Base-by-base conservation (phyloP, 2,888 invertebrate species). In the Ormyrus labotus region DNA sequence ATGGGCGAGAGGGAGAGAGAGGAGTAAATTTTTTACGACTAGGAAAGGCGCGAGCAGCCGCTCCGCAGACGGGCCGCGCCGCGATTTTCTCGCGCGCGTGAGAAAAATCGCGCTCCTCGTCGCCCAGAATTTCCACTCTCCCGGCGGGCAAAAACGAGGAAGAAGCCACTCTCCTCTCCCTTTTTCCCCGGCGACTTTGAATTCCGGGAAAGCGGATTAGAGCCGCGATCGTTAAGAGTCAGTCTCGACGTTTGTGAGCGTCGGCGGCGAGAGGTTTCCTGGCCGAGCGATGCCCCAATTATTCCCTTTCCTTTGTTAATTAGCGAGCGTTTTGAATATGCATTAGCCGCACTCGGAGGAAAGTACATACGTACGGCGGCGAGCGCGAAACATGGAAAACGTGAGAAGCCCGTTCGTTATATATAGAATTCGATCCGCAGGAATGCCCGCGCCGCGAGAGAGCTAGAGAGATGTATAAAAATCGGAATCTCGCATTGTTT, bases 91-190 rank as follows among this genome's bases (percentile, higher is more conserved):
- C 71, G 71, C 58, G 58, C 60, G 67, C 79, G 78, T 71, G 78
- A 79, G 84, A 84, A 83, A 84, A 83, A 83, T 83, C 83, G 83
- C 83, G 80, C 64, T 81, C 80, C 34, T 69, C 60, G 53, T 76
- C 68, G 55, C 50, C 34, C 11, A 48, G 53, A 48, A 61, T 55
- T 48, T 57, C 57, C 51, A 45, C 13, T 55, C 48, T 5, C 10
- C 5, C 10, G 9, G 6, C 34, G 45, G 11, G 11, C 53, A 34
- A 34, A 34, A 34, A 34, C 77, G 79, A 83, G 83, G 83, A 84
- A 83, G 82, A 82, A 82, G 83, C 83, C 76, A 76, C 34, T 63
- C 60, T 53, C 69, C 68, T 47, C 50, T 34, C 11, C 19, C 47
- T 19, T 53, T 55, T 48, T 50, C 57, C 51, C 7, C 10, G 45